Base-by-base conservation (phyloP, 2,888 invertebrate genomes). In the Ectropis crepuscularia region DNA sequence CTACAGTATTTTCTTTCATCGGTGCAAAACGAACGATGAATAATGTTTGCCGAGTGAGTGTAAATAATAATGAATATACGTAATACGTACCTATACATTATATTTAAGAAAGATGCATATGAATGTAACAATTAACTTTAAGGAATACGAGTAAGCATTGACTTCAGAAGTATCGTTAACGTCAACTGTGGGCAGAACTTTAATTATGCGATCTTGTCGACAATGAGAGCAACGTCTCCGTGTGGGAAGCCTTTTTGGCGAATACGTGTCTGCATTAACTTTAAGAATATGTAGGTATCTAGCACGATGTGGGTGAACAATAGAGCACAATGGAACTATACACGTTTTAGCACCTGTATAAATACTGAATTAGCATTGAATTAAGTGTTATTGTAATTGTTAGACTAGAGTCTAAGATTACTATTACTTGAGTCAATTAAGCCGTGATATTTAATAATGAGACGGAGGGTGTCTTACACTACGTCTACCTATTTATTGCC, bases 171-270 rank as follows among this genome's bases (percentile, higher is more conserved):
- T 28, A 28, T 1, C 16, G 16, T 28, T 28, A 28, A 57, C 65
- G 58, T 65, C 49, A 64, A 46, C 53, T 58, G 83, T 81, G 78
- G 81, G 79, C 72, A 75, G 78, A 67, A 75, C 72, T 71, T 67
- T 78, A 76, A 80, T 78, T 75, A 72, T 66, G n/a, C 12, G 9
- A 8, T 39, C 38, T 39, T 11, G 11, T 38, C 38, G 85, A 83
- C 82, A 86, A 80, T 76, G 73, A 77, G 79, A 80, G 75, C 76
- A 79, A 79, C 75, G 77, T 77, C 73, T 66, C 61, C 68, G 74
- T 73, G 86, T 84, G 76, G 87, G 87, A 70, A 63, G 75, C 73
- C 58, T 72, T 73, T 86, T 86, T 85, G 81, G 82, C 79, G 75
- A 85, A 81, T 80, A 77, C 47, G 39, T 68, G 64, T 74, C 67